Evolutionary conservation across 2,888 invertebrate genomes (phyloP).

Genomic region (Palloptera scutellata): DNA sequence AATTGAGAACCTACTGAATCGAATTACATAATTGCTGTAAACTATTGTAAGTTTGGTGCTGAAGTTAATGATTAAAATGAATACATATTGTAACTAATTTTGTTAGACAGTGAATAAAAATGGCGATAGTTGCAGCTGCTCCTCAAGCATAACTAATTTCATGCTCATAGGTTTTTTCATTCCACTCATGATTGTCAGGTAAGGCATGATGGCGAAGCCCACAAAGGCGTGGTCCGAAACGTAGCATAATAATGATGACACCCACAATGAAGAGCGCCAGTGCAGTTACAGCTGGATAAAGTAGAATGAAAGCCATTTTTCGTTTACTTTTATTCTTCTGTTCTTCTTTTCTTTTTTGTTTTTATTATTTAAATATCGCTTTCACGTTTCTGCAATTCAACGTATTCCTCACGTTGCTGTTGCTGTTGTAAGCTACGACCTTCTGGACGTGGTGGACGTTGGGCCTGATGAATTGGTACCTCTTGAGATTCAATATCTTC

Average conservation of each 20-base stretch:
- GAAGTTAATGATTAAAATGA: too few relatives aligned
- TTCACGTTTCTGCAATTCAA: conserved; percentile 79
- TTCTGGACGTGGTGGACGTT: conserved; percentile 58
- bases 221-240: conserved; percentile 78
- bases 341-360: conserved; percentile 37
- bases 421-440: conserved; percentile 57
- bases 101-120: too few relatives aligned
- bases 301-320: conserved; percentile 74
- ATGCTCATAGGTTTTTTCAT: conserved; percentile 65
- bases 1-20: too few relatives aligned
- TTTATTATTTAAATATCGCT: conserved; percentile 74
- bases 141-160: conserved; percentile 61
- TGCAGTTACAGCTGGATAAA: conserved; percentile 80
- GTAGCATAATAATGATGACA: conserved; percentile 78
- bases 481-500: conserved; percentile 56
- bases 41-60: too few relatives aligned
- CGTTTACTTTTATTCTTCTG: background rate
- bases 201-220: conserved; percentile 74
- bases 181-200: conserved; percentile 73
- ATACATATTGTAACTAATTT: too few relatives aligned
- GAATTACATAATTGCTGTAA: too few relatives aligned
- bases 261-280: conserved; percentile 77
- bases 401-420: conserved; percentile 63
- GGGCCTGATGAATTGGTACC: conserved; percentile 48
- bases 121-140: too few relatives aligned